A percentile compares a stretch with the other conserved stretches of the same genome.
phyloP scores from a whole-genome alignment of 2,797 vertebrate species.

The Philypnodon macrostomus region DNA sequence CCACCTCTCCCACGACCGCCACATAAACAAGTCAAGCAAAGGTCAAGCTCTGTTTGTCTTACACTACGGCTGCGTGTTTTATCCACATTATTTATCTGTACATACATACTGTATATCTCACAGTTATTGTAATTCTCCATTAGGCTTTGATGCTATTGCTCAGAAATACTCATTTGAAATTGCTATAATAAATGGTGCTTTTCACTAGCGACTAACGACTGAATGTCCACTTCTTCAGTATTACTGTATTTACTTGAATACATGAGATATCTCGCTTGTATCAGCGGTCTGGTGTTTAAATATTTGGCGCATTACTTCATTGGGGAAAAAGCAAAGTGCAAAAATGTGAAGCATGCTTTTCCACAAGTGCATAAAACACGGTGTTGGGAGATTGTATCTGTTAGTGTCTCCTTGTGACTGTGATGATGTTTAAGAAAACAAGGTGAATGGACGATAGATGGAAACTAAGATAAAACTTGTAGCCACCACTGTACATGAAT shows the following conservation, averaged over 20 bases:
- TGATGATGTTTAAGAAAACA: too few species aligned
- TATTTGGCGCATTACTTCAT: too few species aligned
- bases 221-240: too few species aligned
- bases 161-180: too few species aligned
- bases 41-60: conserved; percentile 23
- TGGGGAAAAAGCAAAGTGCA: background rate
- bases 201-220: too few species aligned
- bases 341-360: conserved; percentile 34
- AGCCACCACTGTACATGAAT: background rate
- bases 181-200: too few species aligned
- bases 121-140: background rate
- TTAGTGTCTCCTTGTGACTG: conserved; percentile 14
- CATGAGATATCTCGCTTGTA: too few species aligned
- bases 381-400: conserved; percentile 19
- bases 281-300: too few species aligned
- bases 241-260: too few species aligned
- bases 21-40: conserved; percentile 41
- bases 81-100: conserved; percentile 5
- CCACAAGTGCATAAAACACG: conserved; percentile 17
- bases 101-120: conserved; percentile 12
- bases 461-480: too few species aligned
- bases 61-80: conserved; percentile 8
- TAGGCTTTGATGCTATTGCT: too few species aligned
- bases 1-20: conserved; percentile 5
- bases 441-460: too few species aligned